Evolutionary conservation across 2,888 invertebrate species (phyloP), one percentile per base, ranked within the genome.

Genomic region (Mythimna pallens): DNA sequence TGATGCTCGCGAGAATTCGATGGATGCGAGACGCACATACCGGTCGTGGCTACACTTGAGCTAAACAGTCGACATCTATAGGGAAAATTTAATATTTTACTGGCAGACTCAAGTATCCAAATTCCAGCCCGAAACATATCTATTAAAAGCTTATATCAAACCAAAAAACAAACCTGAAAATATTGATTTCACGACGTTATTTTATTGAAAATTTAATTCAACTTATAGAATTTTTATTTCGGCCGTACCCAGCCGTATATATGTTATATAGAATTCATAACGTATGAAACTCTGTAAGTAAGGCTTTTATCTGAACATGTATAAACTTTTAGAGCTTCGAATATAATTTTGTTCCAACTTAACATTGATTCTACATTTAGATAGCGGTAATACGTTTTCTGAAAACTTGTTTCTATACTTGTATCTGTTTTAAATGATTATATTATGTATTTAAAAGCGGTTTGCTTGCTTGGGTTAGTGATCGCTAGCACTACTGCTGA

Each of bases 291-390:
- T 40, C 3, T 34, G 20, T 43, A 43, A 75, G 20, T 43, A 43
- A 78, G 30, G 74, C 80, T 76, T 81, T 86, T 78, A 76, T 61
- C 54, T 61, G 3, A 20, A 76, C 74, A 83, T 30, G 71, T 25
- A 65, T 57, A 8, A 63, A 63, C 70, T 73, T 78, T 78, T 22
- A 67, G 10, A 73, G 54, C 66, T 68, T 62, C 20, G n/a, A 61
- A 20, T 63, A 70, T 67, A 70, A 75, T 75, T 61, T 30, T 20
- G 8, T 70, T 47, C 30, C 10, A n/a, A 72, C 43, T 71, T 59
- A 30, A 84, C 71, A 80, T 63, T 20, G 73, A 80, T 77, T 57
- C 10, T 70, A 72, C 85, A 84, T 79, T 85, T 68, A 80, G 76
- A 84, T 82, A 70, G 5, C n/a, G 58, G 58, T 62, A n/a, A 66